Conservation (phyloP, 2,888 invertebrate species). For the Eupithecia tripunctaria region DNA sequence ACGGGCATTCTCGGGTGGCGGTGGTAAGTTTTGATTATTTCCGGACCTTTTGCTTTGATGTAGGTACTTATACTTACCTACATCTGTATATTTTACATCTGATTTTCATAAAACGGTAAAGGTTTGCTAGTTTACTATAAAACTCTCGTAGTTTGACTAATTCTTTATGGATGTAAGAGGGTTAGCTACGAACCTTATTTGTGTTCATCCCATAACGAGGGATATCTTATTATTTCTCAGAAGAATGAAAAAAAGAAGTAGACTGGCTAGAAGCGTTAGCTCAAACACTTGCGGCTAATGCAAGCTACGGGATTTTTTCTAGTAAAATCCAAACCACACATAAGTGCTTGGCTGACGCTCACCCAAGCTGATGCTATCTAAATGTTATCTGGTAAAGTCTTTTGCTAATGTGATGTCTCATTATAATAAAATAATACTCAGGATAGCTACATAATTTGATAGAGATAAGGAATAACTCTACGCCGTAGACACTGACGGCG, state of each 20-base stretch:
- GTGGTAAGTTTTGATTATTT: neutral
- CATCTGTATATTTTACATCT: neutral
- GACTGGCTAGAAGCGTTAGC: neutral
- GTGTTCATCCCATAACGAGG: too few species aligned
- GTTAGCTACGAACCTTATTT: too few species aligned
- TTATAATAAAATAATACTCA: too few species aligned
- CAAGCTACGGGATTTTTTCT: neutral
- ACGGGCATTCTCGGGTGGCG: neutral
- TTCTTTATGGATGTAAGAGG: too few species aligned
- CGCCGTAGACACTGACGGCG: neutral
- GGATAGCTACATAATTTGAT: neutral
- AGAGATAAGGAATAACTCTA: neutral
- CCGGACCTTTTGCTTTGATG: neutral
- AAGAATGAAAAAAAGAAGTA: too few species aligned
- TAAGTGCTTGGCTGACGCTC: neutral
- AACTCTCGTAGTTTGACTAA: too few species aligned
- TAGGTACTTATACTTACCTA: neutral
- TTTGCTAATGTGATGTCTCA: neutral
- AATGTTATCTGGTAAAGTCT: neutral
- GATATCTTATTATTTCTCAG: too few species aligned
- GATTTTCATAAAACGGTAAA: neutral
- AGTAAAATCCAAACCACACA: neutral
- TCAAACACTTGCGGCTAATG: neutral
- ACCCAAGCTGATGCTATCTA: neutral
- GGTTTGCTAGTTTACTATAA: too few species aligned